These are phyloP conservation scores for Platyrinchus mystaceus DNA, from an alignment of 2,797 vertebrate genomes.

Conservation along the genomic window DNA sequence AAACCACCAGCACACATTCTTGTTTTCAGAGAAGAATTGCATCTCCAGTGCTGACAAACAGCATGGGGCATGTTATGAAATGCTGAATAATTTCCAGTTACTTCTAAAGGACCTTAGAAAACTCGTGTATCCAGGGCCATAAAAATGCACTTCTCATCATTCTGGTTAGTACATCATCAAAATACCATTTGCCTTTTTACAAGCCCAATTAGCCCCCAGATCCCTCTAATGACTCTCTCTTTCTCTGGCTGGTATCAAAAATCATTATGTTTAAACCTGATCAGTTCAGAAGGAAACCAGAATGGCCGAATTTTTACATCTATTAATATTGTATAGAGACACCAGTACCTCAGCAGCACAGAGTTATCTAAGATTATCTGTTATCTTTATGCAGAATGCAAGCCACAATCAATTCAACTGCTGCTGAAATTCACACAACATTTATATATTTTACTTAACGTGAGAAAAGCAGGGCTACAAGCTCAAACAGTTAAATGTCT, in stretches of 20 bases:
- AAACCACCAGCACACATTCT: background rate
- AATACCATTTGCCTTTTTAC: constrained; percentile 21
- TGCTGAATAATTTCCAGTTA: background rate
- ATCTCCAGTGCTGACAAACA: background rate
- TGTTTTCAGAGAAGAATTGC: background rate
- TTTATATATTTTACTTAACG: constrained; percentile 39
- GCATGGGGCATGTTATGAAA: background rate
- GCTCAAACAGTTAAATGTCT: constrained; percentile 34
- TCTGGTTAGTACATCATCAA: constrained; percentile 7
- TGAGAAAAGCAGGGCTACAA: background rate
- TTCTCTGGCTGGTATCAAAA: background rate
- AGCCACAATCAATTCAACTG: background rate
- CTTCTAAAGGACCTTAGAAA: background rate
- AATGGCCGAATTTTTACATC: background rate
- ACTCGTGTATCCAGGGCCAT: background rate
- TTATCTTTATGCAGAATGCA: background rate
- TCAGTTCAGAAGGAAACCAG: background rate
- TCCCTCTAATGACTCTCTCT: background rate
- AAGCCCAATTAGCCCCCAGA: constrained; percentile 25
- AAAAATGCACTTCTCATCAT: background rate
- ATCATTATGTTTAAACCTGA: background rate
- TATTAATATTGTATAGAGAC: background rate
- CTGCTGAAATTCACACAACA: constrained; percentile 4
- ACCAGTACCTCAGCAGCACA: background rate
- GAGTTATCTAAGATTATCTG: background rate